A percentile compares a stretch with the other conserved stretches of the same genome.
phyloP scores from a whole-genome alignment of 2,797 vertebrate genomes.

The Siniperca undulata region DNA sequence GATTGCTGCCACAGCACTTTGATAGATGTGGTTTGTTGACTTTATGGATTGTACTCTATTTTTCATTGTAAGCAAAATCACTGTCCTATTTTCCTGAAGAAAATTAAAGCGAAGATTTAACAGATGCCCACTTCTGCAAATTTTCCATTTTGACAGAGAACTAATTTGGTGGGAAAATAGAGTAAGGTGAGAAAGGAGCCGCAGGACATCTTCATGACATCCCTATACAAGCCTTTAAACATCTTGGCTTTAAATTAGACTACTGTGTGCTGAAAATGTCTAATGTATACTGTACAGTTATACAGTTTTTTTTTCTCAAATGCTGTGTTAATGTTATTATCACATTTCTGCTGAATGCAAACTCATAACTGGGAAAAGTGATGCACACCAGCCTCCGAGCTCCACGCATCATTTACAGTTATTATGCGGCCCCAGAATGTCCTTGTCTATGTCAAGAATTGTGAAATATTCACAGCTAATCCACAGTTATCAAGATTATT shows the following conservation, averaged over 20 bases:
- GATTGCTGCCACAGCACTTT: background rate
- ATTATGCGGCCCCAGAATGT: background rate
- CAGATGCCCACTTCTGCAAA: background rate
- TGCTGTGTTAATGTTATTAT: background rate
- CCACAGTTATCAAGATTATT: background rate
- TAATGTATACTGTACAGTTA: background rate
- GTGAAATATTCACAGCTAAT: conserved; percentile 5
- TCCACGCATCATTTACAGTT: background rate
- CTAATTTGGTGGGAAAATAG: conserved; percentile 14
- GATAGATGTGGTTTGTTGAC: background rate
- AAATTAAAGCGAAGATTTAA: conserved; percentile 4
- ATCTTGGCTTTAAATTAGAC: background rate
- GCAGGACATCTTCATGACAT: background rate
- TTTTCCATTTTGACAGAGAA: background rate
- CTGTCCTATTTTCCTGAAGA: background rate
- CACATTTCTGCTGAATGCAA: background rate
- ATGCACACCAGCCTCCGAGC: background rate
- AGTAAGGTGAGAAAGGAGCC: background rate
- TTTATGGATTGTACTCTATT: background rate
- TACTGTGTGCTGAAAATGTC: background rate
- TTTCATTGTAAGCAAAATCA: background rate
- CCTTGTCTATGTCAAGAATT: background rate
- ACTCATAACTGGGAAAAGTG: background rate
- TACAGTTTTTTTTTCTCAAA: too few relatives aligned
- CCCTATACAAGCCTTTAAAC: background rate